These are phyloP conservation scores for Ispidina lecontei DNA, from an alignment of 2,797 vertebrate genomes.

Conservation along the genomic window DNA sequence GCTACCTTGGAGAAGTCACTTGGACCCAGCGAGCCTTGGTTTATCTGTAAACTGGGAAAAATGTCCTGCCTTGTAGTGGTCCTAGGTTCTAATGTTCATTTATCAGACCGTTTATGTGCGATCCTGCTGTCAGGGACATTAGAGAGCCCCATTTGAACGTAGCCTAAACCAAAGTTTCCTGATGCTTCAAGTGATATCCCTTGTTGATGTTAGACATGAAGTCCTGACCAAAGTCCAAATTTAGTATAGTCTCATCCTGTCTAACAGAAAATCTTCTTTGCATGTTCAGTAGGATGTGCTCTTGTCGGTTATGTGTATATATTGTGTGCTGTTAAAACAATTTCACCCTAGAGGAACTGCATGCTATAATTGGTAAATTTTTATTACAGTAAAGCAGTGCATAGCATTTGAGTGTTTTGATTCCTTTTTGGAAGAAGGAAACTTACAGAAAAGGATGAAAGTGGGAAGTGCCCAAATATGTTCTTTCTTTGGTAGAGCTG, in stretches of 20 bases:
- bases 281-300: neutral
- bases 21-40: neutral
- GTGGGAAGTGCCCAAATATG: neutral
- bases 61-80: neutral
- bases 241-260: neutral
- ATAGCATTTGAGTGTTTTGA: neutral
- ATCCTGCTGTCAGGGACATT: neutral
- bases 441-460: constrained; percentile 1
- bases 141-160: neutral
- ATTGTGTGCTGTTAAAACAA: neutral
- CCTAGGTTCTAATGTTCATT: neutral
- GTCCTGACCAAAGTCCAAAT: neutral
- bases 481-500: neutral
- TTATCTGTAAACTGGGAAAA: neutral
- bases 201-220: neutral
- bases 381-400: neutral
- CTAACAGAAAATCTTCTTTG: neutral
- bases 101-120: neutral
- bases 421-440: neutral
- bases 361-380: neutral
- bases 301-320: neutral
- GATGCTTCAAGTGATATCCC: neutral
- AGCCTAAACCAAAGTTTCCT: neutral
- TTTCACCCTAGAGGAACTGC: neutral
- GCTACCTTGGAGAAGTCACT: neutral